These are phyloP conservation scores for Hypothenemus hampei DNA, from an alignment of 1,140 invertebrate species.

Conservation along the genomic window DNA sequence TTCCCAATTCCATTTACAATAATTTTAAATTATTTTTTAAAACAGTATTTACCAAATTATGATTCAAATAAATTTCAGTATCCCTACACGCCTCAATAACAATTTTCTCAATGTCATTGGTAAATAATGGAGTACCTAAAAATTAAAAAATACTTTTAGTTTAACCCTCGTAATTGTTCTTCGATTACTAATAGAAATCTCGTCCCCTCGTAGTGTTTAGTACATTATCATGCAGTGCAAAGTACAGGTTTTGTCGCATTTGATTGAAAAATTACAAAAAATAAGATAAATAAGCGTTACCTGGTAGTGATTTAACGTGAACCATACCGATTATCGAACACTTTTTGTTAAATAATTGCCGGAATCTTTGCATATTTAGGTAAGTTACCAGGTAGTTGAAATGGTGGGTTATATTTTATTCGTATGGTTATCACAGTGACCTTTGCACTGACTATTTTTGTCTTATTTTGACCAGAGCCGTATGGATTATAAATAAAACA, in stretches of 20 bases:
- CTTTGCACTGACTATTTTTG: too few species aligned
- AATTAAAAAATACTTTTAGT: not conserved
- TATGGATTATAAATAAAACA: too few species aligned
- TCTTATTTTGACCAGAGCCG: too few species aligned
- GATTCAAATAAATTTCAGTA: constrained; percentile 54
- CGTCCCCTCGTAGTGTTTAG: too few species aligned
- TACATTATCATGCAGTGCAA: too few species aligned
- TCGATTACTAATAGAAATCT: not conserved
- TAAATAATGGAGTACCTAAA: constrained; percentile 54
- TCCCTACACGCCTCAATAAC: constrained; percentile 55
- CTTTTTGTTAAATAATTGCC: constrained; percentile 36
- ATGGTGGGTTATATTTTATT: too few species aligned
- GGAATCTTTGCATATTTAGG: constrained; percentile 33
- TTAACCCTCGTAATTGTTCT: not conserved
- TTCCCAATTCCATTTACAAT: constrained; percentile 7
- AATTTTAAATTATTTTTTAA: not conserved
- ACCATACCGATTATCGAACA: constrained; percentile 70
- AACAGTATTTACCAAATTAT: constrained; percentile 50
- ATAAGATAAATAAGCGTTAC: constrained; percentile 45
- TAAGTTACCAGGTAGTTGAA: too few species aligned
- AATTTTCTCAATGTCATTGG: constrained; percentile 49
- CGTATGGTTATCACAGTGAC: too few species aligned
- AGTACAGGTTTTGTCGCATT: not conserved
- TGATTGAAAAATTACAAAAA: not conserved
- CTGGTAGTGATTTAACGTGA: constrained; percentile 67